A percentile compares a stretch with the other conserved stretches of the same genome.
Conservation (phyloP, 2,797 vertebrate genomes). For the Hydrocynus forskahlii region DNA sequence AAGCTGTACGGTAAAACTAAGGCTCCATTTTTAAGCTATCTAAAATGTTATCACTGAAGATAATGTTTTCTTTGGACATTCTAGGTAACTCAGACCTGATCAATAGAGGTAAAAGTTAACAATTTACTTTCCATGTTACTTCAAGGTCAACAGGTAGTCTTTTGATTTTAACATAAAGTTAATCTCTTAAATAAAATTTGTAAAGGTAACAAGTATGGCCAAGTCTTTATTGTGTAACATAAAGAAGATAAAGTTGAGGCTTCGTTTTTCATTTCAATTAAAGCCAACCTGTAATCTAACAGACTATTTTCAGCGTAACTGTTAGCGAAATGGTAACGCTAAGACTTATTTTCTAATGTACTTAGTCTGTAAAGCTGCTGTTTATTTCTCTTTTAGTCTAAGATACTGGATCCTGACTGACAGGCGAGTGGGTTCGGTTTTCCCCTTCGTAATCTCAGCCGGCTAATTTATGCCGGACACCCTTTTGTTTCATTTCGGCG, state of each 20-base stretch:
- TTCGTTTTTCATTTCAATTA: too few species aligned
- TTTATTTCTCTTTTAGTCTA: not conserved
- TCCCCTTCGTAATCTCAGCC: constrained; percentile 7
- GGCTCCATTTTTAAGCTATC: not conserved
- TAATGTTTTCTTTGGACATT: not conserved
- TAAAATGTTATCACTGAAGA: too few species aligned
- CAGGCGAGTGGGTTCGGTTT: not conserved
- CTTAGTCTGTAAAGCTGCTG: not conserved
- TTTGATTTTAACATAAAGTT: too few species aligned
- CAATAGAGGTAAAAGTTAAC: not conserved
- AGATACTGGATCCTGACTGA: constrained; percentile 34
- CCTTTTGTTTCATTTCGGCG: constrained; percentile 57
- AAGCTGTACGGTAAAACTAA: too few species aligned
- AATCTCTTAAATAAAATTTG: too few species aligned
- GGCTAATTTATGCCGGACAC: constrained; percentile 63
- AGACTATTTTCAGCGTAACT: too few species aligned
- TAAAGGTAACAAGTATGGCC: not conserved
- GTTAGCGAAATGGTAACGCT: too few species aligned
- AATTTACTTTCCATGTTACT: too few species aligned
- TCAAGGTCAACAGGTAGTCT: too few species aligned
- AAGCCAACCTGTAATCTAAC: too few species aligned
- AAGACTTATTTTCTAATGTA: too few species aligned
- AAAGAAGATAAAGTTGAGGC: too few species aligned
- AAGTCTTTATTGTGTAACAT: not conserved
- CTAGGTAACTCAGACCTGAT: not conserved